Base-by-base conservation (phyloP, 2,888 invertebrate species). In the Pegoplata infirma region DNA sequence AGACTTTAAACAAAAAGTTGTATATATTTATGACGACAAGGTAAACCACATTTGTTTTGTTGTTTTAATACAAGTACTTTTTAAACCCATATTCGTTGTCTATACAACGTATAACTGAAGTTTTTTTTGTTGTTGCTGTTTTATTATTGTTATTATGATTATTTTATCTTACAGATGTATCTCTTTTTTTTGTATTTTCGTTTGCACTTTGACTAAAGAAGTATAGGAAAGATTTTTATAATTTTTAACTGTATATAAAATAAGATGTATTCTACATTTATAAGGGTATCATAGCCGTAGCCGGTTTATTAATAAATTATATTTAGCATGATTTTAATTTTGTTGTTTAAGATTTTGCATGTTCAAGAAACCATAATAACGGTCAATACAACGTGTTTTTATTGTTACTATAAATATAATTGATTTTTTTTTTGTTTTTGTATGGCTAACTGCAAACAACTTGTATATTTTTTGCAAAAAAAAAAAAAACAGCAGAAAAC, bases 11-110 rank as follows among this genome's bases (percentile, higher is more conserved):
- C 68, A 64, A 76, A 76, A 76, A 76, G 76, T 76, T 71, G 76
- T 66, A 36, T 56, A 6, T 23, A 16, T 61, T 76, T 51, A 66
- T 66, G 76, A 76, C 74, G 76, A 78, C 82, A 82, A 82, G 82
- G 82, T 75, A 82, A 82, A 82, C 82, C 81, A 81, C 82, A 81
- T 80, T 82, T 61, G 49, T 55, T 46, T n/a, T 40, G 36, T 40
- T 40, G 36, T 4, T 40, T 40, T 40, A 12, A 40, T n/a, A 40
- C 36, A 40, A 40, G 36, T 40, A 40, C 36, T 40, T 40, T 32
- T 28, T 32, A 72, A 81, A 81, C 80, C 82, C 80, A 80, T 81
- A 81, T 78, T 78, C 53, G 49, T 47, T 53, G n/a, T 6, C 51
- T n/a, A 23, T 21, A 51, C 23, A 32, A 55, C 16, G 8, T 17